phyloP scores from a whole-genome alignment of 1,140 invertebrate genomes.

The Drosophila azteca region DNA sequence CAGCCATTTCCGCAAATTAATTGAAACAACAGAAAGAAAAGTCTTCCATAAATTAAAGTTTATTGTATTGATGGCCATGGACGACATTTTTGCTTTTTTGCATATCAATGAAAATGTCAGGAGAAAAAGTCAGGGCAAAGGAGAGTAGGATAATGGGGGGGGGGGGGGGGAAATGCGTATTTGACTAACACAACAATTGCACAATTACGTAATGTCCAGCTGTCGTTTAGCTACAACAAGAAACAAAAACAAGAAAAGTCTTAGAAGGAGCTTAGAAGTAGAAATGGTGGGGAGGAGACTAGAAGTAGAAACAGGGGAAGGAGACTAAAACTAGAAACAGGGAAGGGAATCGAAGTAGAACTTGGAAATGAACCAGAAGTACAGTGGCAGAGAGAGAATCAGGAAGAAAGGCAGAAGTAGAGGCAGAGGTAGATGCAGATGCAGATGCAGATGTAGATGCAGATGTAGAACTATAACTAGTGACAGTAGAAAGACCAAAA shows the following conservation, averaged over 20 bases:
- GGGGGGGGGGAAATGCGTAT: conserved; percentile 54
- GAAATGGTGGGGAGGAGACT: too few species aligned
- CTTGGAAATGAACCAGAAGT: too few species aligned
- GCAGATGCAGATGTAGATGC: too few species aligned
- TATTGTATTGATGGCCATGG: conserved; percentile 45
- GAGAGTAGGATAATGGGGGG: conserved; percentile 29
- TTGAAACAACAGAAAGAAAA: conserved; percentile 40
- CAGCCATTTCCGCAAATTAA: conserved; percentile 76
- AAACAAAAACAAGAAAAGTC: not conserved
- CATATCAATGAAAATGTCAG: conserved; percentile 14
- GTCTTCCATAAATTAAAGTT: conserved; percentile 68
- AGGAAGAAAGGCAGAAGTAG: too few species aligned
- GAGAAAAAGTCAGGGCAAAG: conserved; percentile 19
- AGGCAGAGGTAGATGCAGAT: too few species aligned
- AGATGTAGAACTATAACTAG: too few species aligned
- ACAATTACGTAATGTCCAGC: conserved; percentile 58
- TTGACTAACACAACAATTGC: conserved; percentile 74
- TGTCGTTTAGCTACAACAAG: conserved; percentile 11
- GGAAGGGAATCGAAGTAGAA: too few species aligned
- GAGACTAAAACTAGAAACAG: too few species aligned
- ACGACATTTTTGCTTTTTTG: conserved; percentile 10
- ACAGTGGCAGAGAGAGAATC: too few species aligned
- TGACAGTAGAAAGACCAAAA: too few species aligned
- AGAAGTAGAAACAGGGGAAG: too few species aligned
- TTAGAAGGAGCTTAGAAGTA: too few species aligned